Evolutionary conservation across 1,140 invertebrate species (phyloP), one percentile per base, ranked within the genome.

Genomic region (Bombus waltoni): DNA sequence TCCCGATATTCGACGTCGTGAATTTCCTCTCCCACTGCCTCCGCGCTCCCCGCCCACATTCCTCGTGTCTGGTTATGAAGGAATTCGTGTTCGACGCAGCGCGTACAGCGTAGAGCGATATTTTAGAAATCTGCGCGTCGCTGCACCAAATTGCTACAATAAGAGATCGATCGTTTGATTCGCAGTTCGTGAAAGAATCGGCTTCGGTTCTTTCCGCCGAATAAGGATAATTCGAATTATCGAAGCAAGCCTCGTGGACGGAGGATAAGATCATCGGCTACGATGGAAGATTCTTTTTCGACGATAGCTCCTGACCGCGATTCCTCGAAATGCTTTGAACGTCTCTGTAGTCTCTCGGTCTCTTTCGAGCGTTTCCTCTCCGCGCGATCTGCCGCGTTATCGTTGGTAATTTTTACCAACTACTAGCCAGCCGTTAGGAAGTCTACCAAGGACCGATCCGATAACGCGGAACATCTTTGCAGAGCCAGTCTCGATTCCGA

Each of bases 231-330:
- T 8, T 22, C 6, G 0, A 53, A 53, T 5, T 53, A 53, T 22
- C 47, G 47, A 10, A 57, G 38, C 28, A 68, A 75, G n/a, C 70
- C 38, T 44, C 47, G 38, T 6, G 32, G 3, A 35, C n/a, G 35
- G 32, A 25, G 4, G 75, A 68, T 42, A 72, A 89, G 83, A 86
- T 73, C 79, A 70, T 73, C 79, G 74, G 53, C 75, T 40, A 44
- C 75, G 75, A 70, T 78, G n/a, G 32, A 79, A 81, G 81, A 89
- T 89, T 87, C 88, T 89, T 89, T 89, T 74, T 89, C 88, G 87
- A 89, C 74, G 83, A 86, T 86, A 87, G 59, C 87, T 62, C 53
- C 65, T 74, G 62, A 57, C 82, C 88, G 83, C 82, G 83, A 89
- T 88, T 57, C 79, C 44, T 35, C 71, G 87, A 86, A 89, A 89